These are phyloP conservation scores for Chrysaora quinquecirrha DNA, from an alignment of 30 jellyfish, hydroid and myxozoan species.

Conservation along the genomic window DNA sequence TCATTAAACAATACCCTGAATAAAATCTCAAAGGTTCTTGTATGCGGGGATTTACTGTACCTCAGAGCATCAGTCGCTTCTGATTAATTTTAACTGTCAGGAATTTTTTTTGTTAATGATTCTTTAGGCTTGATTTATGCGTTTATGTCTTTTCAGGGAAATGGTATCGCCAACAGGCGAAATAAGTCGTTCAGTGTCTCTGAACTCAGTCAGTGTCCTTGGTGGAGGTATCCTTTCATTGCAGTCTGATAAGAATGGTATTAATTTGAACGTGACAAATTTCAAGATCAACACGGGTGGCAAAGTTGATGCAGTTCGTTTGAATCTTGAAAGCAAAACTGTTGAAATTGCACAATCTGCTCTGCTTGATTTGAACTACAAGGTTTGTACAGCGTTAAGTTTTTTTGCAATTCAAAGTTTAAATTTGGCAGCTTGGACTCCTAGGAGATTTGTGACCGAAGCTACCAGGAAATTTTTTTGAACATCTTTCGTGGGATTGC, in stretches of 20 bases:
- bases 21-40: too few relatives aligned
- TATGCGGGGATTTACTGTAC: too few relatives aligned
- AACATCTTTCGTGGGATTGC: too few relatives aligned
- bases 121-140: not conserved
- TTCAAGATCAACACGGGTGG: conserved; percentile 67
- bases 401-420: too few relatives aligned
- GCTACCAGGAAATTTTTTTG: too few relatives aligned
- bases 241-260: conserved; percentile 53
- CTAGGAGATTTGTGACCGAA: too few relatives aligned
- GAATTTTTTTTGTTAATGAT: too few relatives aligned
- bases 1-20: too few relatives aligned
- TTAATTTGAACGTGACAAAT: conserved; percentile 20
- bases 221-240: conserved; percentile 54
- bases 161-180: conserved; percentile 61
- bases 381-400: conserved; percentile 30
- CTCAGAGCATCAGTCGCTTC: too few relatives aligned
- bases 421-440: too few relatives aligned
- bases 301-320: conserved; percentile 41
- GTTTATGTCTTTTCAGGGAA: conserved; percentile 35
- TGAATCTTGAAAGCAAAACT: conserved; percentile 25
- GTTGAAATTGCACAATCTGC: conserved; percentile 67
- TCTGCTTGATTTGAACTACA: conserved; percentile 36
- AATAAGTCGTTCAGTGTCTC: conserved; percentile 33
- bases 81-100: too few relatives aligned
- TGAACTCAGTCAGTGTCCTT: conserved; percentile 38